These are phyloP conservation scores for Phoeniculus purpureus DNA, from an alignment of 2,797 vertebrate species.

Conservation along the genomic window DNA sequence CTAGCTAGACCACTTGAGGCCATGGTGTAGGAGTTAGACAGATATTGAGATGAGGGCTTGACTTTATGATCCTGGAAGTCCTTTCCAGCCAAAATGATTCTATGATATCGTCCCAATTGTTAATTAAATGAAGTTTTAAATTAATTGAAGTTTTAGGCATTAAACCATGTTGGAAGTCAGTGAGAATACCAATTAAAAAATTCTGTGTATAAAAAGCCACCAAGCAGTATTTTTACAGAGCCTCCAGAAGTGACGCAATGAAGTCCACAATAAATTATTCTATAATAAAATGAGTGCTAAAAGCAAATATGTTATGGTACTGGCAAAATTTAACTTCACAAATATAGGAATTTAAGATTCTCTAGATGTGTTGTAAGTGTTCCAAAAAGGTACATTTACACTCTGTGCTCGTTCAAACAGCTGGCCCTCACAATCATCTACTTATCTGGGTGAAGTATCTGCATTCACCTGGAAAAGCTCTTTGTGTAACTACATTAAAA, in stretches of 20 bases:
- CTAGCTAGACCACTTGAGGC: too few relatives aligned
- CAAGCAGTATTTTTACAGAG: neutral
- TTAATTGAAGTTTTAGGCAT: neutral
- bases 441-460: neutral
- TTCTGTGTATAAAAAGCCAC: neutral
- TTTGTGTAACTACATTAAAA: neutral
- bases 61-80: too few relatives aligned
- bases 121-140: neutral
- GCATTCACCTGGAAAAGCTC: neutral
- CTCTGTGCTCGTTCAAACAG: neutral
- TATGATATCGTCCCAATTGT: too few relatives aligned
- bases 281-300: neutral
- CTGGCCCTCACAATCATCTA: neutral
- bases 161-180: neutral
- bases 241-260: neutral
- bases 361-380: neutral
- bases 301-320: neutral
- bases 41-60: too few relatives aligned
- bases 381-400: neutral
- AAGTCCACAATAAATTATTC: neutral
- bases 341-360: neutral
- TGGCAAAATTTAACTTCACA: neutral
- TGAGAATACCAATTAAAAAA: neutral
- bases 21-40: too few relatives aligned
- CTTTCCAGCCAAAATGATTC: too few relatives aligned